Evolutionary conservation across 1,140 invertebrate species (phyloP), one percentile per base, ranked within the genome.

Genomic region (Batillaria attramentaria): DNA sequence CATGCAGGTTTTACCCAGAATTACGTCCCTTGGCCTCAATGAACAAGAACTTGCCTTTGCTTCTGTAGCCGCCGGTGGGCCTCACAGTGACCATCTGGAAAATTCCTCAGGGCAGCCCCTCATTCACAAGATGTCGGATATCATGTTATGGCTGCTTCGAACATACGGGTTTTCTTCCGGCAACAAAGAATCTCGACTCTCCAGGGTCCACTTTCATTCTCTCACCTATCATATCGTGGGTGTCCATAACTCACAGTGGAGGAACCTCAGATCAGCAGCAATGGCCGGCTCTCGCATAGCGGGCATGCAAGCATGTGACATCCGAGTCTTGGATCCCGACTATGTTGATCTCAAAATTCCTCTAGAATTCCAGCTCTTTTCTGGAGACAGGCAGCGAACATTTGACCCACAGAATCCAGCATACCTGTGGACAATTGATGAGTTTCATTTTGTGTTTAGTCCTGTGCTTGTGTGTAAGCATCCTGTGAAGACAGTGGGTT

Each of bases 201-300:
- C 91, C 8, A 82, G 92, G 69, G 89, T 92, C 46, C 92, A 92
- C 83, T 92, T 92, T 78, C 91, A 92, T 79, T 92, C 89, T 28
- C 84, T 92, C n/a, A 92, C 91, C 18, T 92, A 90, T 80, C 92
- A 92, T 81, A 90, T 92, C 43, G 87, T 91, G 66, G 91, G 90
- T 39, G 81, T 80, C 62, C 80, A 88, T 41, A 79, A 83, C 20
- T 84, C 83, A 24, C 86, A 87, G 16, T 92, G 92, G 92, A 81
- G 81, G 20, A 92, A 92, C 79, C 83, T 87, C 35, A 84, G 84
- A 10, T 87, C 89, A 8, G 91, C 91, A 24, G 85, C 91, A 16
- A 90, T 91, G 46, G 91, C 91, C 6, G 92, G 92, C 28, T 89
- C 91, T 1, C 81, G 89, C 78, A 81, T 90, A 65, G 92, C 92